Evolutionary conservation across 1,140 invertebrate species (phyloP).

Genomic region (Orius insidiosus): DNA sequence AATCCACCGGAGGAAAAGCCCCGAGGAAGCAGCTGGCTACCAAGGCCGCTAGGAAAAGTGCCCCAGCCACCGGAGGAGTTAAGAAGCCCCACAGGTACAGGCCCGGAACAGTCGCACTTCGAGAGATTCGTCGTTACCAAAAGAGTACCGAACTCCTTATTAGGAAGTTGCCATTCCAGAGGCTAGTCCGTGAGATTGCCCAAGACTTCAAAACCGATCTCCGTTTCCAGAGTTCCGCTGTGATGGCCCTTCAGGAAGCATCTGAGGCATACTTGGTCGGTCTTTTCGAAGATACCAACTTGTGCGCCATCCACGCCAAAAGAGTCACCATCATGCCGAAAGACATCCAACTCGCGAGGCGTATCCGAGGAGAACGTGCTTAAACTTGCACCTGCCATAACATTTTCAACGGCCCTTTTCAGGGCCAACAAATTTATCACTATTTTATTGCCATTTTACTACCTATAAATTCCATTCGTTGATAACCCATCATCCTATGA

Average conservation of each 20-base stretch:
- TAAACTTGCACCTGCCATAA: slow-evolving; percentile 28
- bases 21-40: slow-evolving; percentile 75
- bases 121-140: slow-evolving; percentile 74
- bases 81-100: slow-evolving; percentile 62
- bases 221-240: slow-evolving; percentile 37
- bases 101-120: slow-evolving; percentile 67
- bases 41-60: slow-evolving; percentile 55
- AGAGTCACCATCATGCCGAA: slow-evolving; percentile 93
- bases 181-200: slow-evolving; percentile 69
- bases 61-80: slow-evolving; percentile 53
- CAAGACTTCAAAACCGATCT: slow-evolving; percentile 51
- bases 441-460: neutral
- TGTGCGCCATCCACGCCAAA: slow-evolving; percentile 88
- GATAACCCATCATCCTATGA: no score
- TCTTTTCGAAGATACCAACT: slow-evolving; percentile 83
- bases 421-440: slow-evolving; percentile 17
- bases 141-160: slow-evolving; percentile 67
- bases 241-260: slow-evolving; percentile 40
- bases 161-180: slow-evolving; percentile 69
- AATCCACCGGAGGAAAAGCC: slow-evolving; percentile 67
- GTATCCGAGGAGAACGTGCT: slow-evolving; percentile 68
- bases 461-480: no score
- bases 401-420: slow-evolving; percentile 21
- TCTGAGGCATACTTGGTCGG: slow-evolving; percentile 48
- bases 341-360: slow-evolving; percentile 78